A percentile compares a stretch with the other conserved stretches of the same genome.
Evolutionary conservation across 2,797 vertebrate species (phyloP).

Genomic region (Notolabrus celidotus): DNA sequence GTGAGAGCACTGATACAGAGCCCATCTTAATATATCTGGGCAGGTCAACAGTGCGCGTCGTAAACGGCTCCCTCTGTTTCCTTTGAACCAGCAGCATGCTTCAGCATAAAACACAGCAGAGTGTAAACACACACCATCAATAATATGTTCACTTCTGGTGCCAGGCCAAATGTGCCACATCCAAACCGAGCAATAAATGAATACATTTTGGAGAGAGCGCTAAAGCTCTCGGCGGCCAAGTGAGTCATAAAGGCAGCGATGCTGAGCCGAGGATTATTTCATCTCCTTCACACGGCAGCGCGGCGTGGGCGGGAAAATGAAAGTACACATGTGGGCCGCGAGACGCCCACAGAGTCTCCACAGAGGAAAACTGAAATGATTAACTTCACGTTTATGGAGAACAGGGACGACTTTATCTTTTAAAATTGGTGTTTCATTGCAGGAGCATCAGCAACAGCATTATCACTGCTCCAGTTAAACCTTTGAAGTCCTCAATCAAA

Average conservation of each 20-base stretch:
- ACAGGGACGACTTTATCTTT: background rate
- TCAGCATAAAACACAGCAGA: slow-evolving; percentile 8
- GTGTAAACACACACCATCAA: slow-evolving; percentile 7
- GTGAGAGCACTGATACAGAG: background rate
- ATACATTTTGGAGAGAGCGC: slow-evolving; percentile 8
- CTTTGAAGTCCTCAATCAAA: no score
- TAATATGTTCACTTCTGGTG: slow-evolving; percentile 17
- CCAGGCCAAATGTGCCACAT: slow-evolving; percentile 39
- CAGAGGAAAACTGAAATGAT: slow-evolving; percentile 43
- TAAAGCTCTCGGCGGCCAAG: slow-evolving; percentile 25
- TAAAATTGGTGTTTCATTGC: slow-evolving; percentile 7
- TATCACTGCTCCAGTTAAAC: background rate
- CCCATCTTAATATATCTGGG: no score
- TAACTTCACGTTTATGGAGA: slow-evolving; percentile 44
- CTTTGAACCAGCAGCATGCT: background rate
- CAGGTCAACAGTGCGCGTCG: background rate
- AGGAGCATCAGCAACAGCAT: slow-evolving; percentile 10
- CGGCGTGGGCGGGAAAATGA: slow-evolving; percentile 41
- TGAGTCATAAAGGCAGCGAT: slow-evolving; percentile 50
- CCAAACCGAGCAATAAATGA: slow-evolving; percentile 32
- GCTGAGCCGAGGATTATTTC: slow-evolving; percentile 60
- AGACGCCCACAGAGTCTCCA: slow-evolving; percentile 52
- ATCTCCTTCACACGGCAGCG: slow-evolving; percentile 33
- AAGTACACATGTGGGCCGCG: slow-evolving; percentile 60
- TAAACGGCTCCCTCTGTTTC: slow-evolving; percentile 7